phyloP scores from a whole-genome alignment of 2,113 vertebrate genomes.

The Hippocampus guttulatus region DNA sequence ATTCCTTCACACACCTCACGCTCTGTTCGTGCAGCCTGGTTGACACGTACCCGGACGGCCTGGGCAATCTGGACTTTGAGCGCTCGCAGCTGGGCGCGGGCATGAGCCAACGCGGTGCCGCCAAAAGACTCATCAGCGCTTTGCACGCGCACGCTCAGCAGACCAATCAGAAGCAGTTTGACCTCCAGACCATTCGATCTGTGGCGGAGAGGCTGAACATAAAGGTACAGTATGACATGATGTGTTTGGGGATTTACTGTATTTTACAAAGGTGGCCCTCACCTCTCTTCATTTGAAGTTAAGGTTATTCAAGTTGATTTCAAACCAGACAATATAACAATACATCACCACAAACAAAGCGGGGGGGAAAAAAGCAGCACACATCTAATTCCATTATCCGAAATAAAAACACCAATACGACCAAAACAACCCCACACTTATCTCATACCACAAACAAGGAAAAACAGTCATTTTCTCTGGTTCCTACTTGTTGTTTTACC shows the following conservation, averaged over 20 bases:
- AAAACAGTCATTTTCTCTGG: no score
- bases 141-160: conserved; percentile 83
- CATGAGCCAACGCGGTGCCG: conserved; percentile 90
- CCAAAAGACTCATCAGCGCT: conserved; percentile 83
- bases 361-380: no score
- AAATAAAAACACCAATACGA: no score
- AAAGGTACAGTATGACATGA: conserved; percentile 65
- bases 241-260: not conserved
- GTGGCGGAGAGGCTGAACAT: conserved; percentile 80
- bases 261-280: not conserved
- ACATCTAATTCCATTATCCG: no score
- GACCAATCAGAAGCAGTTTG: conserved; percentile 86
- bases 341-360: no score
- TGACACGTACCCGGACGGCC: conserved; percentile 91
- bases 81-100: conserved; percentile 94
- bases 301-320: not conserved
- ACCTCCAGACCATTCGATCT: conserved; percentile 80
- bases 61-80: conserved; percentile 92
- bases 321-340: no score
- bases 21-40: conserved; percentile 74
- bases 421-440: no score
- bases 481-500: no score
- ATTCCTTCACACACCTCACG: not conserved
- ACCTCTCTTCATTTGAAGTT: not conserved
- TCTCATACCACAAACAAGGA: no score